Percentiles rank a stretch among this genome's conserved stretches.
Conservation (phyloP, 2,797 vertebrate species). For the Tangara arthus region DNA sequence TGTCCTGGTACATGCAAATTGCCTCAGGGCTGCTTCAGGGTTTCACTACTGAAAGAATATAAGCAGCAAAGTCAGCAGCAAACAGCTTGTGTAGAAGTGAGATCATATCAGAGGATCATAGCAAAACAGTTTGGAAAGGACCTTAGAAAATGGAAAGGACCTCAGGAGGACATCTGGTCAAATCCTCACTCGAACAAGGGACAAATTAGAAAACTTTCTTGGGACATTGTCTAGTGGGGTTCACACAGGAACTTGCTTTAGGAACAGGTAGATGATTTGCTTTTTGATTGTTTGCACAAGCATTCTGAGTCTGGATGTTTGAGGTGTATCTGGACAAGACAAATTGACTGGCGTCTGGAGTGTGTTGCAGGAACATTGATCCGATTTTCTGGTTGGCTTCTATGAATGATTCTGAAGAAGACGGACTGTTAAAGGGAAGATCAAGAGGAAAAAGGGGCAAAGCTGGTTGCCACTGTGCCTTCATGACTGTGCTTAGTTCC, state of each 20-base stretch:
- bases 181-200: background rate
- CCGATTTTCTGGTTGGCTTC: background rate
- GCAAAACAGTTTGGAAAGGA: background rate
- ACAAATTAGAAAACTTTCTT: background rate
- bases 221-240: fast-evolving
- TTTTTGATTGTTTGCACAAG: background rate
- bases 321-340: background rate
- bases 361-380: background rate
- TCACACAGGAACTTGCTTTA: background rate
- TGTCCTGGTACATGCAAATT: background rate
- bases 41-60: background rate
- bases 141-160: background rate
- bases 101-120: background rate
- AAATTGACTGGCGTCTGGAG: background rate
- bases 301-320: background rate
- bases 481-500: background rate
- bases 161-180: background rate
- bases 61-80: background rate
- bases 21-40: background rate
- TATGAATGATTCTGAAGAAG: background rate
- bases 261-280: background rate
- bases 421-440: background rate
- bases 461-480: background rate
- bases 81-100: background rate
- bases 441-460: background rate